phyloP scores from a whole-genome alignment of 1,140 invertebrate genomes.

The Nephila pilipes region DNA sequence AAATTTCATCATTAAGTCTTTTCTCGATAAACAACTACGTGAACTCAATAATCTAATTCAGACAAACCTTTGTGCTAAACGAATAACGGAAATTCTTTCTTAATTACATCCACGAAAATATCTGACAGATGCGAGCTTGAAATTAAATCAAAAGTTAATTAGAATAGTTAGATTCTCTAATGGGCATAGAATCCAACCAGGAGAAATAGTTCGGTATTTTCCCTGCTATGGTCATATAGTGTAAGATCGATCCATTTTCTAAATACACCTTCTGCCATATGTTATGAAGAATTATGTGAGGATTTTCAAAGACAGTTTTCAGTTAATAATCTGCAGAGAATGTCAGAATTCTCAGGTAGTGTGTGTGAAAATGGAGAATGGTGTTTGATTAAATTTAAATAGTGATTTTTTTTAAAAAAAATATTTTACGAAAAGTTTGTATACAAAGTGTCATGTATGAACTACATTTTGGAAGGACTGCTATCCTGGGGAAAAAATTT shows the following conservation, averaged over 20 bases:
- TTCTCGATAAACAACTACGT: not conserved
- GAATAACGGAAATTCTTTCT: constrained; percentile 5
- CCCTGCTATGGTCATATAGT: not conserved
- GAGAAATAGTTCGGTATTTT: not conserved
- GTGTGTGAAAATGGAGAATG: too few relatives aligned
- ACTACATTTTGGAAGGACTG: too few relatives aligned
- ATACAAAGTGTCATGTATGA: too few relatives aligned
- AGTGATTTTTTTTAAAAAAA: too few relatives aligned
- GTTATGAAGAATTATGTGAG: too few relatives aligned
- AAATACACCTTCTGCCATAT: not conserved
- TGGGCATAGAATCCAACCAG: not conserved
- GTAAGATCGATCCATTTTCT: not conserved
- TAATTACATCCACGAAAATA: not conserved
- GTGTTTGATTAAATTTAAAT: too few relatives aligned
- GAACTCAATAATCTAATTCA: not conserved
- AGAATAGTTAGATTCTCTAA: not conserved
- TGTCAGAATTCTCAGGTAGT: too few relatives aligned
- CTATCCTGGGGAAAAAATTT: too few relatives aligned
- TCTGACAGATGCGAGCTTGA: not conserved
- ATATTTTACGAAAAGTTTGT: too few relatives aligned
- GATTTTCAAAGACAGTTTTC: too few relatives aligned
- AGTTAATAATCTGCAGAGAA: too few relatives aligned
- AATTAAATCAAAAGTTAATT: constrained; percentile 33
- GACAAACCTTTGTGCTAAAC: not conserved
- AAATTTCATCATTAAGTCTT: not conserved